These are phyloP conservation scores for Bettongia penicillata DNA, from an alignment of 2,113 vertebrate genomes.

Conservation along the genomic window DNA sequence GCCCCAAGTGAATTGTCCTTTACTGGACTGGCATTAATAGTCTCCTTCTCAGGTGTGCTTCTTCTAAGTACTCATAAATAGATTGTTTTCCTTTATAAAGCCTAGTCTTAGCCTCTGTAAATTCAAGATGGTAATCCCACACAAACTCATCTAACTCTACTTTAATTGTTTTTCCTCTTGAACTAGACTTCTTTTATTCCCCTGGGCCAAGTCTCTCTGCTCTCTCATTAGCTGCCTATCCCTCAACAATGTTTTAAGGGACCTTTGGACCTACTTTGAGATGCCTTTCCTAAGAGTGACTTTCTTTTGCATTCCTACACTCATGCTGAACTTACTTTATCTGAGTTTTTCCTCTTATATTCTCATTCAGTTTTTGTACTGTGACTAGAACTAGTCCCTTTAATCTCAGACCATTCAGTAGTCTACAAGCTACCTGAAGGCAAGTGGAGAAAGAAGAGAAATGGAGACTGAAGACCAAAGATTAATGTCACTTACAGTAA, in stretches of 20 bases:
- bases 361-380: constrained; percentile 4
- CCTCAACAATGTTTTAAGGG: not conserved
- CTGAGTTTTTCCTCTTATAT: constrained; percentile 10
- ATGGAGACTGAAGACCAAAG: not conserved
- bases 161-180: not conserved
- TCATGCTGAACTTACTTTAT: not conserved
- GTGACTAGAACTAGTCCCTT: constrained; percentile 16
- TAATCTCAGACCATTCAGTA: not conserved
- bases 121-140: constrained; percentile 12
- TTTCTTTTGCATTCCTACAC: not conserved
- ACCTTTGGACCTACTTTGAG: not conserved
- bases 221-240: not conserved
- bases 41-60: not conserved
- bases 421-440: not conserved
- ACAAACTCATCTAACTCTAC: not conserved
- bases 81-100: not conserved
- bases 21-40: constrained; percentile 1
- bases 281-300: not conserved
- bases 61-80: constrained; percentile 26
- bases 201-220: not conserved
- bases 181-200: constrained; percentile 10
- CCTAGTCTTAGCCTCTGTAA: constrained; percentile 6
- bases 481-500: not conserved
- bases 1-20: constrained; percentile 16
- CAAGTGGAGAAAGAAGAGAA: not conserved